These are phyloP conservation scores for Flabesymbios commensalis DNA, from an alignment of 2,888 invertebrate species.

Conservation along the genomic window DNA sequence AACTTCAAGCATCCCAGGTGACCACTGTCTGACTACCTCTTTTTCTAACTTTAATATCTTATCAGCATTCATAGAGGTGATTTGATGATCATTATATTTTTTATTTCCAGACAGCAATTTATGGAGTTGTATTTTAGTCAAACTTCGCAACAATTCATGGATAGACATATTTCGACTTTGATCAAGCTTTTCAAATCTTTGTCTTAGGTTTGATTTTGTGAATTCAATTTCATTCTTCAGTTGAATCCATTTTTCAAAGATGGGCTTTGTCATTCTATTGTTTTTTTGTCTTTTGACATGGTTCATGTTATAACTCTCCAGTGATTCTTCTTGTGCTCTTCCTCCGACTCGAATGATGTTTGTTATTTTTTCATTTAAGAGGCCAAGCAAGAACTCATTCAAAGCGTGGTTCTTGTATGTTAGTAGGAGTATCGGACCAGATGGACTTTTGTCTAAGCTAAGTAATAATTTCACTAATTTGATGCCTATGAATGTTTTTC, in stretches of 20 bases:
- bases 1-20: too few species aligned
- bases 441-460: not conserved
- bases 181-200: not conserved
- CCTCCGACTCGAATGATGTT: conserved; percentile 24
- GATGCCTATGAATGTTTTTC: conserved; percentile 77
- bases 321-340: conserved; percentile 10
- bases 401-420: conserved; percentile 33
- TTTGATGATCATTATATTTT: too few species aligned
- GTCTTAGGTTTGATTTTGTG: not conserved
- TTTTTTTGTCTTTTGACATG: not conserved
- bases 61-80: too few species aligned
- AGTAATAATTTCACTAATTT: conserved; percentile 66
- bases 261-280: not conserved
- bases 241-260: not conserved
- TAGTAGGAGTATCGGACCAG: conserved; percentile 23
- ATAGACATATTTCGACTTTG: not conserved
- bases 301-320: conserved; percentile 11
- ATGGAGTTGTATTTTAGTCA: too few species aligned
- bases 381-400: conserved; percentile 26
- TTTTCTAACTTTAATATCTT: too few species aligned
- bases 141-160: too few species aligned
- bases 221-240: not conserved
- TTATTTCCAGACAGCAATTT: too few species aligned
- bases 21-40: too few species aligned
- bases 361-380: conserved; percentile 2